phyloP scores from a whole-genome alignment of 2,113 vertebrate species.

The Urocynchramus pylzowi region DNA sequence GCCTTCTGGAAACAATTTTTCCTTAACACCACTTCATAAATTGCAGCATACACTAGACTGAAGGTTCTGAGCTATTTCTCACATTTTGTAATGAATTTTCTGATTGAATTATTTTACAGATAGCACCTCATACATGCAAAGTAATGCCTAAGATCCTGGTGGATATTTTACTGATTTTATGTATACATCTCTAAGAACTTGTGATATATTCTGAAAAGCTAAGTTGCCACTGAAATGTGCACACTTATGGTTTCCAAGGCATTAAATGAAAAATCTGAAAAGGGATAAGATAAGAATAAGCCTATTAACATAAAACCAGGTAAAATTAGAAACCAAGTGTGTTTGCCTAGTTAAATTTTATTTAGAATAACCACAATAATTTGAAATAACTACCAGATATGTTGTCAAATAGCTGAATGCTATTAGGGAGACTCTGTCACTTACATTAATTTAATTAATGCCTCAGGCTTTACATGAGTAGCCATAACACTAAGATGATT shows the following conservation, averaged over 20 bases:
- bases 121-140: constrained; percentile 25
- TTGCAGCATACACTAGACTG: neutral
- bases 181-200: neutral
- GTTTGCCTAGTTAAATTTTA: neutral
- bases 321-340: neutral
- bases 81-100: constrained; percentile 46
- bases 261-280: neutral
- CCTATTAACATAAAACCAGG: neutral
- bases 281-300: neutral
- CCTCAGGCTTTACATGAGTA: neutral
- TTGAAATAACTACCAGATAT: neutral
- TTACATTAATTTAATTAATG: neutral
- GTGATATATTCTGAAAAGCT: neutral
- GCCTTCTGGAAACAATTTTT: constrained; percentile 35
- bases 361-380: neutral
- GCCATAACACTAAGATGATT: neutral
- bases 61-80: constrained; percentile 17
- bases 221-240: neutral
- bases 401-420: neutral
- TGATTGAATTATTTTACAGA: constrained; percentile 27
- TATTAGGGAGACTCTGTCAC: neutral
- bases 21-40: constrained; percentile 17
- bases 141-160: neutral
- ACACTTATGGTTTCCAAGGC: neutral
- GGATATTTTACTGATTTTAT: neutral